Evolutionary conservation across 2,113 vertebrate genomes (phyloP).

Genomic region (Balaeniceps rex): DNA sequence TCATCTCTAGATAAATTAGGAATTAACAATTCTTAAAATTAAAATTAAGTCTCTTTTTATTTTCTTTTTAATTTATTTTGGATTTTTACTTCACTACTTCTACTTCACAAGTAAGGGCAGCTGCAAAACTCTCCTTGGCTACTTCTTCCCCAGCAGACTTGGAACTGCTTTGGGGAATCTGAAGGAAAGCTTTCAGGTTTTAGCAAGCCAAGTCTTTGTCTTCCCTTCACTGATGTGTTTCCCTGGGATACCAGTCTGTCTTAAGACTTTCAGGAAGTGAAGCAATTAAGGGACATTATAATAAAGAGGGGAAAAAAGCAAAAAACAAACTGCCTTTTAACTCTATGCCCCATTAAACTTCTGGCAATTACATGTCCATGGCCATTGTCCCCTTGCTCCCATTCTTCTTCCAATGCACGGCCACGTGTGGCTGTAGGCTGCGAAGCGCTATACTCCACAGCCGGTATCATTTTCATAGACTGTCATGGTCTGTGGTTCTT

Average conservation of each 20-base stretch:
- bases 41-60: not conserved
- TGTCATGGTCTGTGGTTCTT: not conserved
- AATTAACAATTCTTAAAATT: not conserved
- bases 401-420: not conserved
- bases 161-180: not conserved
- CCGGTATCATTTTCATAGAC: not conserved
- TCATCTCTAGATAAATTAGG: not conserved
- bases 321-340: not conserved
- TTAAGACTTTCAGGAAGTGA: not conserved
- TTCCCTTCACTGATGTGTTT: not conserved
- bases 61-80: not conserved
- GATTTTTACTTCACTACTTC: not conserved
- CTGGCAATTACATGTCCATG: not conserved
- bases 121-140: not conserved
- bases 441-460: accelerated
- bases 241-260: not conserved
- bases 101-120: not conserved
- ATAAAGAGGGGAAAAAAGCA: not conserved
- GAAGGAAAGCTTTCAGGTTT: not conserved
- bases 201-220: not conserved
- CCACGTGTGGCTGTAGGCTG: not conserved
- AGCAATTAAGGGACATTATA: not conserved
- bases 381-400: not conserved
- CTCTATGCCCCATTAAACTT: not conserved
- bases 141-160: not conserved